These are phyloP conservation scores for Ormyrus rosae DNA, from an alignment of 2,888 invertebrate genomes.

Conservation along the genomic window DNA sequence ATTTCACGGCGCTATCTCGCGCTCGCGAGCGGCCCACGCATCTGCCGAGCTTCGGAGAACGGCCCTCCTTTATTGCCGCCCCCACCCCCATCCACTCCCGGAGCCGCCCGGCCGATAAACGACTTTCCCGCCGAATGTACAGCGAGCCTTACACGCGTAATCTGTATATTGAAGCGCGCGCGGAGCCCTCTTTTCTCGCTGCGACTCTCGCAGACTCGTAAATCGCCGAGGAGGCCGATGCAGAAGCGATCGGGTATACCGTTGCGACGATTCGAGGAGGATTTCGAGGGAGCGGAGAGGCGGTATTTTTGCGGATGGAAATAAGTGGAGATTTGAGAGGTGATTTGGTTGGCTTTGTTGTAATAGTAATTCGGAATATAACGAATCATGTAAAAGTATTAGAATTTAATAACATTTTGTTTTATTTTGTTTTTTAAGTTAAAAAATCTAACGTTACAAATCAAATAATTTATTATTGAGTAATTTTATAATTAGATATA, in stretches of 20 bases:
- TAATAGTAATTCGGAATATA: too few species aligned
- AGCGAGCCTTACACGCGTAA: constrained; percentile 43
- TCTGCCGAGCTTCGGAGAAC: constrained; percentile 23
- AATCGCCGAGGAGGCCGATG: not conserved
- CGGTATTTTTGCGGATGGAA: too few species aligned
- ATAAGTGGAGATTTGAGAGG: too few species aligned
- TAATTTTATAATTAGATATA: too few species aligned
- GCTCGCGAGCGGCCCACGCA: constrained; percentile 31
- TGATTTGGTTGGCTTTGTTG: too few species aligned
- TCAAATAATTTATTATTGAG: too few species aligned
- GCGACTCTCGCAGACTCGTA: not conserved
- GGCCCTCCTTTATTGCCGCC: constrained; percentile 40
- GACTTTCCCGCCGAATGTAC: constrained; percentile 13
- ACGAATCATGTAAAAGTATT: too few species aligned
- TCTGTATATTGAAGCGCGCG: not conserved
- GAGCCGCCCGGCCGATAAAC: constrained; percentile 20
- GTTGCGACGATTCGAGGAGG: too few species aligned
- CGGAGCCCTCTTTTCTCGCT: not conserved
- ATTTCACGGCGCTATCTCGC: constrained; percentile 69
- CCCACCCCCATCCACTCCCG: not conserved
- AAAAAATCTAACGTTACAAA: too few species aligned
- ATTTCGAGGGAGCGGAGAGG: not conserved
- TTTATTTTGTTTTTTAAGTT: too few species aligned
- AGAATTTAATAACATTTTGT: too few species aligned
- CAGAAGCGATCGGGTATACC: too few species aligned